Conservation (phyloP, 2,888 invertebrate species). For the Aphodius granarius region DNA sequence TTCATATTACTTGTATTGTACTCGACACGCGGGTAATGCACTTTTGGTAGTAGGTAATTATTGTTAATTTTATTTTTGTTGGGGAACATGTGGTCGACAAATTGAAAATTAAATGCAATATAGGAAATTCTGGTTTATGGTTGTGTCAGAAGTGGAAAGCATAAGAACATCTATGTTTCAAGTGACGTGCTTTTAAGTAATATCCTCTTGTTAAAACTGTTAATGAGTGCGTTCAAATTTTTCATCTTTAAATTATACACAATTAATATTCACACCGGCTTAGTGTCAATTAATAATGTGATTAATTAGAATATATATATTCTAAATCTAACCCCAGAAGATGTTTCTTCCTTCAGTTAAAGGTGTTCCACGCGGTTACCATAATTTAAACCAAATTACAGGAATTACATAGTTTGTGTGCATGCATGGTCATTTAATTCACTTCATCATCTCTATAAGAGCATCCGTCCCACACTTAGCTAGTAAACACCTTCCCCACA, state of each 20-base stretch:
- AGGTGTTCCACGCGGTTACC: background rate
- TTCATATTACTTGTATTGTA: background rate
- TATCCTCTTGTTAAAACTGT: too few relatives aligned
- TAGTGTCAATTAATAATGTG: too few relatives aligned
- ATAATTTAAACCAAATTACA: background rate
- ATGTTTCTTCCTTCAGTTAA: background rate
- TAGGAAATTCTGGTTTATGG: too few relatives aligned
- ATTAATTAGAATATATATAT: too few relatives aligned
- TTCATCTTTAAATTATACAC: too few relatives aligned
- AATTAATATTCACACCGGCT: too few relatives aligned
- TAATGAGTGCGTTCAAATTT: too few relatives aligned
- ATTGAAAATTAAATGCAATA: background rate
- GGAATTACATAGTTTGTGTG: background rate
- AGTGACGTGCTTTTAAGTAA: too few relatives aligned
- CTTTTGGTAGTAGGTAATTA: background rate
- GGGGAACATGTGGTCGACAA: background rate
- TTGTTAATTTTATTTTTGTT: background rate
- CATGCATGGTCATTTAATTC: background rate
- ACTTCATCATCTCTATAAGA: background rate
- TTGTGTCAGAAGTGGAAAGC: too few relatives aligned
- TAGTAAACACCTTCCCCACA: background rate
- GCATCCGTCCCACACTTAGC: background rate
- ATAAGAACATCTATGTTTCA: too few relatives aligned
- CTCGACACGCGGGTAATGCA: background rate
- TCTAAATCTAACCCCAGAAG: too few relatives aligned